Percentiles rank a stretch among this genome's conserved stretches.
These are phyloP conservation scores for Trissolcus basalis DNA, from an alignment of 1,140 invertebrate species.

Conservation along the genomic window DNA sequence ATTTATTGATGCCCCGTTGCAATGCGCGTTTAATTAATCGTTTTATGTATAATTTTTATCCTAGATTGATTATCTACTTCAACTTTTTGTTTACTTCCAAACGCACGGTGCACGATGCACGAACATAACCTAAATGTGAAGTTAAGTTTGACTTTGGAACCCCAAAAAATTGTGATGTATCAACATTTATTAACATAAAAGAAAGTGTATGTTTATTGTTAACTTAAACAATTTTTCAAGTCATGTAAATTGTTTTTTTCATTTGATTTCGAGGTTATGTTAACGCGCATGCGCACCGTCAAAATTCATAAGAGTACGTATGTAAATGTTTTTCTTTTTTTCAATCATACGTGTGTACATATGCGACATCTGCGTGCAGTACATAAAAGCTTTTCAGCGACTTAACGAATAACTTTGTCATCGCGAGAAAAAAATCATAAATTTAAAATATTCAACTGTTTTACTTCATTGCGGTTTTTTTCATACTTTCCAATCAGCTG, in stretches of 20 bases:
- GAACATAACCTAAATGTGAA: neutral
- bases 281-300: slow-evolving; percentile 7
- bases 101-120: slow-evolving; percentile 13
- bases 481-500: neutral
- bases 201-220: no score
- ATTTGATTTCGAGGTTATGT: neutral
- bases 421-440: slow-evolving; percentile 37
- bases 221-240: no score
- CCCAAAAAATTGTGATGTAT: neutral
- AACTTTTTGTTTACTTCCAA: slow-evolving; percentile 39
- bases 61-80: slow-evolving; percentile 68
- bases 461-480: slow-evolving; percentile 1
- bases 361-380: slow-evolving; percentile 55
- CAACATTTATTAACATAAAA: no score
- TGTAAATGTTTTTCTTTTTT: slow-evolving; percentile 34
- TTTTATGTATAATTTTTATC: slow-evolving; percentile 62
- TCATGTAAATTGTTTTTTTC: neutral
- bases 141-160: neutral
- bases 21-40: slow-evolving; percentile 59
- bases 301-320: slow-evolving; percentile 39
- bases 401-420: slow-evolving; percentile 54
- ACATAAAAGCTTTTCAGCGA: slow-evolving; percentile 54
- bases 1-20: slow-evolving; percentile 52
- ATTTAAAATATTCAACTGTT: slow-evolving; percentile 25
- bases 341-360: slow-evolving; percentile 50